These are phyloP conservation scores for Scolanthus callimorphus DNA, from an alignment of 92 coral and sea anemone species.

Conservation along the genomic window DNA sequence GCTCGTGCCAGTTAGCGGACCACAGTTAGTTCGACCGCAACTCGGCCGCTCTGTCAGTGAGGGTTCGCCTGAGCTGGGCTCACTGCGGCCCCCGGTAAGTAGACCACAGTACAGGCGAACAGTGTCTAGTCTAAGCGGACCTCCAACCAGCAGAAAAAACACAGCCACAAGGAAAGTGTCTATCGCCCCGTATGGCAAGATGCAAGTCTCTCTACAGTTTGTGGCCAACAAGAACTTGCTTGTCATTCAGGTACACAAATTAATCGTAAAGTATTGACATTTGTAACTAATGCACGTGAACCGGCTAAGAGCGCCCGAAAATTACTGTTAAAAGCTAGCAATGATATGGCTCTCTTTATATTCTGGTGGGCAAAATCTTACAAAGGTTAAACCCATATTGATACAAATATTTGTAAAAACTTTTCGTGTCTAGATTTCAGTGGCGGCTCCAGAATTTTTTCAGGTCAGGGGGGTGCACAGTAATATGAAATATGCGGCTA, in stretches of 20 bases:
- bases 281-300: no score
- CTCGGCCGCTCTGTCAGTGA: slow-evolving; percentile 13
- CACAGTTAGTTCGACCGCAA: slow-evolving; percentile 21
- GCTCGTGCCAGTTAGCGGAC: background rate
- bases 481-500: no score
- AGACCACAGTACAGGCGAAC: slow-evolving; percentile 53
- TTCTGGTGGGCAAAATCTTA: no score
- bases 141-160: slow-evolving; percentile 21
- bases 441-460: no score
- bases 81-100: slow-evolving; percentile 11
- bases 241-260: slow-evolving; percentile 78
- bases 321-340: no score
- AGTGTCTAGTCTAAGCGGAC: slow-evolving; percentile 7
- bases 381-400: no score
- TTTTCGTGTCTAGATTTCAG: no score
- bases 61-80: background rate
- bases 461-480: no score
- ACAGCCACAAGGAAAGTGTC: slow-evolving; percentile 38
- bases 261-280: no score
- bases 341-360: no score
- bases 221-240: slow-evolving; percentile 57
- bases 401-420: no score
- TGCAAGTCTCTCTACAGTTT: slow-evolving; percentile 66
- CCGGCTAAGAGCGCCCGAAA: no score
- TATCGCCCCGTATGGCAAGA: slow-evolving; percentile 71